Evolutionary conservation across 2,888 invertebrate genomes (phyloP).

Genomic region (Axea sp.): DNA sequence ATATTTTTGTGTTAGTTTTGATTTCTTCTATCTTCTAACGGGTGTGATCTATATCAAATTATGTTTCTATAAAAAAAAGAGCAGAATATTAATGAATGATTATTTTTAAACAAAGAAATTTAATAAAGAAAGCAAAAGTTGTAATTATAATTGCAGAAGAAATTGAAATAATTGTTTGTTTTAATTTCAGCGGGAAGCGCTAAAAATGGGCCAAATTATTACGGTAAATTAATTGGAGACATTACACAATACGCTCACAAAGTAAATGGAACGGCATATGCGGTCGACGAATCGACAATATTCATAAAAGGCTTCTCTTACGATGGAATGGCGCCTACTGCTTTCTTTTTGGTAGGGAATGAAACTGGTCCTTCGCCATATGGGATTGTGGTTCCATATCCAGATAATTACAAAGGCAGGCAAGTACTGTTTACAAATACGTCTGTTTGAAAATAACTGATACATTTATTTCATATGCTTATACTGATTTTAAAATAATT

Average conservation of each 20-base stretch:
- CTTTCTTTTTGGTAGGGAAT: slow-evolving; percentile 95
- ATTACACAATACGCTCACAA: slow-evolving; percentile 88
- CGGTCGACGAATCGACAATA: slow-evolving; percentile 92
- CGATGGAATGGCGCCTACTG: slow-evolving; percentile 92
- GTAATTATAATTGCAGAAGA: no score
- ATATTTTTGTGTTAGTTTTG: no score
- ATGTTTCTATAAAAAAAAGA: no score
- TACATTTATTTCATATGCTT: no score
- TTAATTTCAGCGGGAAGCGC: slow-evolving; percentile 66
- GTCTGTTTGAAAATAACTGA: neutral
- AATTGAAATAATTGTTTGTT: no score
- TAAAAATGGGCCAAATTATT: slow-evolving; percentile 80
- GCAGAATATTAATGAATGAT: no score
- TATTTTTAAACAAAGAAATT: no score
- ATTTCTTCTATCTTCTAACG: no score
- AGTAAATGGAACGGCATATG: slow-evolving; percentile 90
- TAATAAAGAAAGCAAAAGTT: no score
- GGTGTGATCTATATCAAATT: no score
- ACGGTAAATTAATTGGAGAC: slow-evolving; percentile 87
- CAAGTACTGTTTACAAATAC: slow-evolving; percentile 81
- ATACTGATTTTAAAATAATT: no score
- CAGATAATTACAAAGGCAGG: slow-evolving; percentile 90
- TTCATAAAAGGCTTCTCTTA: slow-evolving; percentile 93
- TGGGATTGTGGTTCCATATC: slow-evolving; percentile 91
- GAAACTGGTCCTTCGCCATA: slow-evolving; percentile 89